Evolutionary conservation across 1,140 invertebrate species (phyloP).

Genomic region (Asbolus verrucosus): DNA sequence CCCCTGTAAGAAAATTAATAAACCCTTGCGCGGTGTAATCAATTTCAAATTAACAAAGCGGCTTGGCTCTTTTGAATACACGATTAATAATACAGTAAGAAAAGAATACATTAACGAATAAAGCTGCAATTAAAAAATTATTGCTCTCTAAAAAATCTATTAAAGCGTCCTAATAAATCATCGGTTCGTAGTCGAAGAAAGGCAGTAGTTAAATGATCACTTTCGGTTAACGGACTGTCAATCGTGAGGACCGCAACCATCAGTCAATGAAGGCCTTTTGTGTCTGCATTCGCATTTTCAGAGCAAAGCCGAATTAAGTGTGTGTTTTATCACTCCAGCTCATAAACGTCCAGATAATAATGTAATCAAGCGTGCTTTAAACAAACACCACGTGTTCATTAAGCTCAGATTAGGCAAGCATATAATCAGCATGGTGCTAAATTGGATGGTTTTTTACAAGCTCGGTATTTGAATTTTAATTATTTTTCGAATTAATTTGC

Average conservation of each 20-base stretch:
- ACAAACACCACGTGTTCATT: too few species aligned
- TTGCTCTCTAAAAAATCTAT: slow-evolving; percentile 45
- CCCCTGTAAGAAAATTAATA: slow-evolving; percentile 25
- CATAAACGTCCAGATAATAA: too few species aligned
- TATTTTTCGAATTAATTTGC: too few species aligned
- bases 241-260: slow-evolving; percentile 23
- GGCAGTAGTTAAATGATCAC: slow-evolving; percentile 46
- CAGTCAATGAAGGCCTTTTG: background rate
- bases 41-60: slow-evolving; percentile 18
- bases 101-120: slow-evolving; percentile 9
- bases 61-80: background rate
- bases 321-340: too few species aligned
- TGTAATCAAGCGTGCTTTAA: too few species aligned
- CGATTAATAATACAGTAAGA: background rate
- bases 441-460: too few species aligned
- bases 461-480: too few species aligned
- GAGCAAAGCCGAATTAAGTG: too few species aligned
- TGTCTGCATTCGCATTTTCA: background rate
- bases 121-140: slow-evolving; percentile 33
- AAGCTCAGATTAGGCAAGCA: too few species aligned
- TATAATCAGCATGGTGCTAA: too few species aligned
- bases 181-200: too few species aligned
- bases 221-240: slow-evolving; percentile 47
- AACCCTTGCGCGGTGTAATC: slow-evolving; percentile 18
- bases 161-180: slow-evolving; percentile 45